Conservation (phyloP, 2,113 vertebrate genomes). For the Aldabrachelys gigantea region DNA sequence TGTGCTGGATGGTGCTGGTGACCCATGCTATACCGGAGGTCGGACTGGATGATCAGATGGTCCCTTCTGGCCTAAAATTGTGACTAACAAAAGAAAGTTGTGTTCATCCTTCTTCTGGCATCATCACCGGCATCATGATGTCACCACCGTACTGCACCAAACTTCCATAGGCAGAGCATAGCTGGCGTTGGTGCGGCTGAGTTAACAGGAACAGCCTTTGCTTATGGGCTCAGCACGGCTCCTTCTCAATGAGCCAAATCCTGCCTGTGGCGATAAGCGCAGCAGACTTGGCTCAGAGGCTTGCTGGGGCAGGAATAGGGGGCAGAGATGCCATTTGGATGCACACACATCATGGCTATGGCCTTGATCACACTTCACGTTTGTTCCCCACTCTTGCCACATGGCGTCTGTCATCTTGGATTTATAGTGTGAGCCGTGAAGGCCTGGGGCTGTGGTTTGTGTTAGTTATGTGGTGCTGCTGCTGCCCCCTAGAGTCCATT, state of each 20-base stretch:
- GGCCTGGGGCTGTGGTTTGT: neutral
- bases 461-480: neutral
- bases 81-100: neutral
- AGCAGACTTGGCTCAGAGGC: no score
- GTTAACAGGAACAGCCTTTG: neutral
- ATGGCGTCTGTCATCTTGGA: neutral
- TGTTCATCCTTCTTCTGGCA: neutral
- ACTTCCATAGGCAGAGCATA: neutral
- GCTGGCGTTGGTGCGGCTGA: neutral
- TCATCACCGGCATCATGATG: neutral
- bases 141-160: accelerated
- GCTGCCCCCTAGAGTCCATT: accelerated
- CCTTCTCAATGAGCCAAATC: neutral
- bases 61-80: no score
- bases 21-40: no score
- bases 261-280: neutral
- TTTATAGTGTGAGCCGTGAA: neutral
- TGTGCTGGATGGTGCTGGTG: no score
- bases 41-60: no score
- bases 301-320: neutral
- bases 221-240: neutral
- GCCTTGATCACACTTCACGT: neutral
- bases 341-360: neutral
- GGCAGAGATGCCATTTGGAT: neutral
- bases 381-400: neutral